Base-by-base conservation (phyloP, 1,140 invertebrate genomes). In the Platorchestia sp. region DNA sequence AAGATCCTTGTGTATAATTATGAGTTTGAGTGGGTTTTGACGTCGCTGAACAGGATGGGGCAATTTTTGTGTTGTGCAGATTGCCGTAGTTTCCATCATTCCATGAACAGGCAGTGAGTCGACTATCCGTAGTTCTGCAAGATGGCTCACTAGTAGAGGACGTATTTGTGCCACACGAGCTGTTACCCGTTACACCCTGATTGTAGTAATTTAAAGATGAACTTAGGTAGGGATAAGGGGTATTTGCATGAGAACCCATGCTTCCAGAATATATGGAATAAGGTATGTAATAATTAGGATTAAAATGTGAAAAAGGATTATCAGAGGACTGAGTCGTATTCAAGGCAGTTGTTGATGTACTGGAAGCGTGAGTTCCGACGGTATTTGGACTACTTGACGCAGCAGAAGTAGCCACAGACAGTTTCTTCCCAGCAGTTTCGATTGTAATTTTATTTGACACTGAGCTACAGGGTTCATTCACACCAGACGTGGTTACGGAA, bases 221-320 rank as follows among this genome's bases (percentile, higher is more conserved):
- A 47, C 91, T 45, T 7, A 93, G 45, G 91, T 93, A 93, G 40
- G 91, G 91, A 47, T 93, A 93, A 40, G 91, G 47, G n/a, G 43
- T 1, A 93, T 93, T 93, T 0, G 36, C 45, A 40, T 93, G 91
- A 40, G 91, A 36, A n/a, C 7, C 16, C 47, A 93, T 44, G 43
- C 91, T 45, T 6, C 91, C 44, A 45, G 44, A 44, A 45, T 93
- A 93, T 7, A 93, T 16, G 10, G 91, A 93, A 93, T 93, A 93
- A 14, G 91, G 91, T 44, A 93, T 93, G 91, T 93, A 93, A 93
- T 93, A 93, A 45, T 93, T 93, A 44, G 91, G 45, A 93, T 93
- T 93, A 45, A 93, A 45, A n/a, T 93, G 91, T 16, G 91, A 45
- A 45, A 93, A 93, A 5, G 91, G 91, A 44, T 47, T 93, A 45